Evolutionary conservation across 2,888 invertebrate species (phyloP), one percentile per base, ranked within the genome.

Genomic region (Sinelater perroti): DNA sequence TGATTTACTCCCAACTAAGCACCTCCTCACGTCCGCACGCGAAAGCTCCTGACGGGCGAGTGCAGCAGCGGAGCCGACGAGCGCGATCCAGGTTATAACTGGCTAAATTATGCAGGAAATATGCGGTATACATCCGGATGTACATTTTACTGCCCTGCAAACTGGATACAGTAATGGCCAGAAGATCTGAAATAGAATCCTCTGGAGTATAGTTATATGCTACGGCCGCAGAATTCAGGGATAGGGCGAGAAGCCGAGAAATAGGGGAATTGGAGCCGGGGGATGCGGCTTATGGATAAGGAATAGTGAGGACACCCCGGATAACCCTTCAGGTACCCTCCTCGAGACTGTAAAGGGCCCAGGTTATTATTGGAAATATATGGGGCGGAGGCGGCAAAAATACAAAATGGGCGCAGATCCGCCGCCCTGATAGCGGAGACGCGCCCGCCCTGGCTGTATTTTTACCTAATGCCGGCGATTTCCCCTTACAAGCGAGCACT

Each of bases 291-390:
- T 59, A 59, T 59, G 59, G 59, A 59, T 59, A 59, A 59, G 59
- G 55, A 55, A 55, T 59, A 55, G 59, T 51, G 51, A 50, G 55
- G 59, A 59, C 59, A 59, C 59, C 55, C 59, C 45, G 55, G 59
- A 59, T 59, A 59, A 59, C 55, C 59, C 59, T 59, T 59, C 59
- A 59, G 59, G 59, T 59, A 46, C 55, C 52, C 59, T 59, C 59
- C 40, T 44, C 30, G 55, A 51, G 59, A 59, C 59, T 51, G 55
- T 55, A 59, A 55, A 59, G 40, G 35, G 59, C 26, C 17, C 18
- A 38, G 49, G 50, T 59, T 59, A 59, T 59, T 54, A 59, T 55
- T 51, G 55, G 55, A 58, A 58, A 58, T 58, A 53, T 58, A 58
- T 49, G 53, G 35, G 21, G 42, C 45, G 50, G 14, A 59, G 54